phyloP scores from a whole-genome alignment of 92 coral and sea anemone species.

The Isaurus tuberculatus region DNA sequence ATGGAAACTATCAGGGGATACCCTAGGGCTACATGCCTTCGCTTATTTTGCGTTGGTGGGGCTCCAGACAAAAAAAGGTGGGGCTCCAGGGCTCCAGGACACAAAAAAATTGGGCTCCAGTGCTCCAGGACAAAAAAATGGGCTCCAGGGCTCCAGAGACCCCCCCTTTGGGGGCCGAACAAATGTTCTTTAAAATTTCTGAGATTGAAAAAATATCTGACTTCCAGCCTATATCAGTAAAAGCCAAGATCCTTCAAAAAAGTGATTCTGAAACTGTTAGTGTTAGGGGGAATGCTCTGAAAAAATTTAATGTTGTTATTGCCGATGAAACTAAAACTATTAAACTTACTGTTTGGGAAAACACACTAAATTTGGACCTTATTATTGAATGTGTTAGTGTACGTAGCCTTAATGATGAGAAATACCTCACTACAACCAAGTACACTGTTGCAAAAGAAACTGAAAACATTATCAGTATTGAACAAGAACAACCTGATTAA shows the following conservation, averaged over 20 bases:
- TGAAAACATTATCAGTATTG: constrained; percentile 42
- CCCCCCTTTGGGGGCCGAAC: too few relatives aligned
- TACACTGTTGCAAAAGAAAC: constrained; percentile 31
- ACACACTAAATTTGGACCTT: constrained; percentile 10
- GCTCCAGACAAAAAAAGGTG: too few relatives aligned
- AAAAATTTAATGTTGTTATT: constrained; percentile 21
- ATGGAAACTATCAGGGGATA: too few relatives aligned
- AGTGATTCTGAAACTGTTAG: constrained; percentile 4
- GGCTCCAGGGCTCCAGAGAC: too few relatives aligned
- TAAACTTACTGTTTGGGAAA: constrained; percentile 48
- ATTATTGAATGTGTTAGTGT: constrained; percentile 18
- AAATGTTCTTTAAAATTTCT: constrained; percentile 20
- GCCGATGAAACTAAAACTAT: constrained; percentile 20
- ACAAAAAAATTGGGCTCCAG: too few relatives aligned
- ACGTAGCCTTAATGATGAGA: constrained; percentile 38
- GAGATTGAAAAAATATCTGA: constrained; percentile 42
- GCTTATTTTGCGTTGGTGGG: too few relatives aligned
- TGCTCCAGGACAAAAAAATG: too few relatives aligned
- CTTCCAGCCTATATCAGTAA: constrained; percentile 21
- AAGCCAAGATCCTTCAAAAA: constrained; percentile 30
- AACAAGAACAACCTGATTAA: constrained; percentile 8
- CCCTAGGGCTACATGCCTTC: too few relatives aligned
- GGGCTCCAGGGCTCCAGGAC: too few relatives aligned
- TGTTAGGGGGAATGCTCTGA: constrained; percentile 43
- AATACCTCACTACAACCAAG: constrained; percentile 16